Base-by-base conservation (phyloP, 2,113 vertebrate species). In the Mohoua ochrocephala region DNA sequence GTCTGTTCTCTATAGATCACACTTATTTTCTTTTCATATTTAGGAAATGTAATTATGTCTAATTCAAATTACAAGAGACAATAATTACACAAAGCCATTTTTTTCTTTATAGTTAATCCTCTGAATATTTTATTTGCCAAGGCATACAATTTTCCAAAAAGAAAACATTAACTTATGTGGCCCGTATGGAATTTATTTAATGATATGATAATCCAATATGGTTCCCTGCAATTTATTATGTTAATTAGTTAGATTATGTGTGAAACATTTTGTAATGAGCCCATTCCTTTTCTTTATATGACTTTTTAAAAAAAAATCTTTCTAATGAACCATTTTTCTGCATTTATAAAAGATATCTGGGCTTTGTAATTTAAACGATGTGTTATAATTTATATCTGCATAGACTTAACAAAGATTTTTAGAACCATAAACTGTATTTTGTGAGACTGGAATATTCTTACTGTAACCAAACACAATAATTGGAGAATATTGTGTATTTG, bases 1-100 rank as follows among this genome's bases (percentile, higher is more conserved):
- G 96, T 92, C 91, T 96, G 87, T 89, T 96, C 90, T 97, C 94
- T 86, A 63, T 92, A 96, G 95, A 97, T 97, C 96, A 97, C 97
- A 97, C 96, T 93, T 96, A 96, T 96, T 97, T 97, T 96, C 96
- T 91, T 97, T 97, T 97, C 95, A 93, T 97, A 97, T 95, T 97
- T 96, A 95, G 96, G 91, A 98, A 97, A 97, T 87, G 94, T 95
- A 97, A 97, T 98, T 97, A 96, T 67, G 89, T 93, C 95, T 92
- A 81, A 96, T 95, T 97, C 95, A 95, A 94, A 97, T 96, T 97
- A 96, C 83, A 95, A 97, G 94, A 94, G 73, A 75, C 63, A 94
- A 90, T 63, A 95, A 94, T 93, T 94, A 69, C 65, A 45, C 78
- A 82, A 93, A 79, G 90, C 67, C 47, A 52, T 88, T 76, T 89